Evolutionary conservation across 2,888 invertebrate species (phyloP), one percentile per base, ranked within the genome.

Genomic region (Melitaea athalia): DNA sequence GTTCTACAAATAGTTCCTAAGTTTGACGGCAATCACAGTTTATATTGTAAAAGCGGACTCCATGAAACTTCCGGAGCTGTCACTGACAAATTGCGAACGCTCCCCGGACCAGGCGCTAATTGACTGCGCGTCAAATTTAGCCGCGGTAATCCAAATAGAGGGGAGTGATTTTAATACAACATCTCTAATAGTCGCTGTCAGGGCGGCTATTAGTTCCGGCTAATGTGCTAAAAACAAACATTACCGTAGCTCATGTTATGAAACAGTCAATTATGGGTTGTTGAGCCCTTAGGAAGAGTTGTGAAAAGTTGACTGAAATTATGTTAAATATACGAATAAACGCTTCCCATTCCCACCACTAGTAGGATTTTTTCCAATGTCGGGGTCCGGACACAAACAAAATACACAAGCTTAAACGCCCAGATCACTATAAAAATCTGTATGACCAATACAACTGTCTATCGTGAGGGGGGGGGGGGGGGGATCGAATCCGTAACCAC

Each of bases 91-190:
- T 89, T 88, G 87, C 86, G 79, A 84, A 79, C 85, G 83, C 82
- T 81, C 82, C 78, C 79, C 81, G 79, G 72, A 76, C 75, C 77
- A 79, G 79, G 78, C 80, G 78, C 87, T 91, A 92, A 91, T 92
- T 92, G 91, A 92, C 90, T 90, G 85, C 87, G 85, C 85, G 91
- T 91, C 90, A 91, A 89, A 85, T 85, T 87, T 85, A 81, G 79
- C 86, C 84, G 77, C 85, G 81, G 83, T 87, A 85, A 85, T 85
- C 84, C 85, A 87, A 87, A 87, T 86, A 87, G 79, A 80, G 81
- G 78, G 81, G 82, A 85, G 81, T 78, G 82, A 85, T 85, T 81
- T 76, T 77, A 69, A 74, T 76, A 75, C 68, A 73, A 66, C 61
- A 53, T 63, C 64, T 67, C 69, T 72, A 72, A 70, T 70, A 63